These are phyloP conservation scores for Fundulus diaphanus DNA, from an alignment of 2,797 vertebrate genomes.

Conservation along the genomic window DNA sequence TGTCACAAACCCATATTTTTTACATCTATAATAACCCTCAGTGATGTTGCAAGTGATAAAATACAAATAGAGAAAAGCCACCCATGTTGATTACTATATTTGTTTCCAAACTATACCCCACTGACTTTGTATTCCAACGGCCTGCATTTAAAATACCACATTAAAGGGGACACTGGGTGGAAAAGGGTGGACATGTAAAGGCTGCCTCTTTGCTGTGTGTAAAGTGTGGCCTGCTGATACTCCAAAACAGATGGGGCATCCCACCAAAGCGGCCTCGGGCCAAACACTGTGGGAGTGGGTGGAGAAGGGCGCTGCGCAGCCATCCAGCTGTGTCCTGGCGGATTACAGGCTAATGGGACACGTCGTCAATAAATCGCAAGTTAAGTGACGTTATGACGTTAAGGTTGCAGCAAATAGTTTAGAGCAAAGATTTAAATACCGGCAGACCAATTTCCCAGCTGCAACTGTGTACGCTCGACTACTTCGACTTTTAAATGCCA, in stretches of 20 bases:
- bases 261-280: conserved; percentile 60
- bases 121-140: conserved; percentile 33
- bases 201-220: conserved; percentile 42
- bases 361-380: conserved; percentile 62
- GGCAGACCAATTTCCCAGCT: neutral
- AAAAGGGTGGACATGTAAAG: conserved; percentile 63
- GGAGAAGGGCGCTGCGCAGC: conserved; percentile 32
- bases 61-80: conserved; percentile 20
- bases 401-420: conserved; percentile 30
- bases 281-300: conserved; percentile 57
- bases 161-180: conserved; percentile 48
- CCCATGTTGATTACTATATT: conserved; percentile 46
- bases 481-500: neutral
- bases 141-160: conserved; percentile 63
- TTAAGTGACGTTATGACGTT: conserved; percentile 59
- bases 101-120: conserved; percentile 58
- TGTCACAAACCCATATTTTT: conserved; percentile 1
- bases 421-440: conserved; percentile 14
- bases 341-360: conserved; percentile 71
- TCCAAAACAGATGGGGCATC: conserved; percentile 74
- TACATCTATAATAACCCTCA: conserved; percentile 5
- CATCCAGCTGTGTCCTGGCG: conserved; percentile 59
- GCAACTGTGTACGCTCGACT: neutral
- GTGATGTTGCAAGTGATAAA: conserved; percentile 16
- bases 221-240: conserved; percentile 69